phyloP scores from a whole-genome alignment of 1,140 invertebrate genomes.

The Papilio dardanus region DNA sequence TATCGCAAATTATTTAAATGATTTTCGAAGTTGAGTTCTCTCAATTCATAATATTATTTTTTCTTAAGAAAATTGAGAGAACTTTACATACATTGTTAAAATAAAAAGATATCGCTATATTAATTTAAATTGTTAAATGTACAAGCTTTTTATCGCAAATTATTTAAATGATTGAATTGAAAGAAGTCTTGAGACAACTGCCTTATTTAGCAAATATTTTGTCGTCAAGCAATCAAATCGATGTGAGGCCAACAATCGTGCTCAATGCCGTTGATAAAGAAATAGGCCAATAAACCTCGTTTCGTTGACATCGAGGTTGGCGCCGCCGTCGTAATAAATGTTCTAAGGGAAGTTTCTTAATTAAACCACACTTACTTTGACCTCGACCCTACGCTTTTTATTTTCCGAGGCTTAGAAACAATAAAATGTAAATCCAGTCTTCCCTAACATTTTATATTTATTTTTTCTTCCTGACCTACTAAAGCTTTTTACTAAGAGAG shows the following conservation, averaged over 20 bases:
- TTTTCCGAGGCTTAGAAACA: background rate
- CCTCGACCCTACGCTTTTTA: conserved; percentile 13
- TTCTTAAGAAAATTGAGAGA: too few species aligned
- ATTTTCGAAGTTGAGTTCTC: too few species aligned
- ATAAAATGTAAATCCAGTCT: conserved; percentile 21
- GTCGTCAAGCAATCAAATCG: background rate
- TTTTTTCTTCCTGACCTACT: too few species aligned
- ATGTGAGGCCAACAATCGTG: background rate
- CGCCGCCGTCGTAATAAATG: background rate
- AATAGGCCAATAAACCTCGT: conserved; percentile 24
- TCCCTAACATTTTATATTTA: background rate
- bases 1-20: too few species aligned
- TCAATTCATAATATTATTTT: too few species aligned
- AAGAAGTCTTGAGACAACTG: too few species aligned
- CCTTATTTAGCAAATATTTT: background rate
- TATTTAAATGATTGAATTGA: too few species aligned
- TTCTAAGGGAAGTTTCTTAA: conserved; percentile 21
- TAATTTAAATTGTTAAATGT: too few species aligned
- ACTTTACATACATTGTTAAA: too few species aligned
- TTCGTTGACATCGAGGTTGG: conserved; percentile 11
- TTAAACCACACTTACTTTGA: conserved; percentile 22
- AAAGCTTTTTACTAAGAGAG: too few species aligned
- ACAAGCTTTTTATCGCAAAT: too few species aligned
- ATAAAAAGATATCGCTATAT: too few species aligned
- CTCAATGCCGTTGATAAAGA: conserved; percentile 14